These are phyloP conservation scores for Microtus ochrogaster DNA, from an alignment of 2,113 vertebrate genomes.

Conservation along the genomic window DNA sequence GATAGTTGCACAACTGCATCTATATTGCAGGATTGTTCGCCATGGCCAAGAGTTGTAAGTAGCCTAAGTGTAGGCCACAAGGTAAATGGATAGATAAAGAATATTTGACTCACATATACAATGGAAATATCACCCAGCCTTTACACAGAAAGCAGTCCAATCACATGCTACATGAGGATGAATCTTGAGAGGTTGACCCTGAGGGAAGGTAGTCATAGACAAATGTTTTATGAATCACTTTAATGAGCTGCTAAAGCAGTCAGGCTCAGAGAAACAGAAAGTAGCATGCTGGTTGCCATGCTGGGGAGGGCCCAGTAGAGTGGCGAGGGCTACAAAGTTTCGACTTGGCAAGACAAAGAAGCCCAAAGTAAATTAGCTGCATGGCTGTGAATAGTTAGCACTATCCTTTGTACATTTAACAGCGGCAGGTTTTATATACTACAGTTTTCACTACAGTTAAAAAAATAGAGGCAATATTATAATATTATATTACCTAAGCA, in stretches of 20 bases:
- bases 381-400: not conserved
- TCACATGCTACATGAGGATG: not conserved
- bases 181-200: not conserved
- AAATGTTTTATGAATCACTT: not conserved
- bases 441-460: not conserved
- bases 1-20: not conserved
- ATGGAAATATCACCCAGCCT: not conserved
- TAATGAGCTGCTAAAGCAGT: not conserved
- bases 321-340: not conserved
- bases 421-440: not conserved
- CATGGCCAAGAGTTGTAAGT: not conserved
- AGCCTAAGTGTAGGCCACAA: not conserved
- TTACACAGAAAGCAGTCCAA: conserved; percentile 23
- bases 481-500: too few relatives aligned
- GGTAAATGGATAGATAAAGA: not conserved
- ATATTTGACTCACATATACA: not conserved
- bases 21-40: not conserved
- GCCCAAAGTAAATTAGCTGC: not conserved
- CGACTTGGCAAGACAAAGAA: conserved; percentile 36
- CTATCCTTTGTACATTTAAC: not conserved
- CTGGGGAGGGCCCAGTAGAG: too few relatives aligned
- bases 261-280: conserved; percentile 17
- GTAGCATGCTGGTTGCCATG: not conserved
- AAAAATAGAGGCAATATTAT: too few relatives aligned
- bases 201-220: not conserved